phyloP scores from a whole-genome alignment of 1,140 invertebrate species.

The Atta cephalotes region DNA sequence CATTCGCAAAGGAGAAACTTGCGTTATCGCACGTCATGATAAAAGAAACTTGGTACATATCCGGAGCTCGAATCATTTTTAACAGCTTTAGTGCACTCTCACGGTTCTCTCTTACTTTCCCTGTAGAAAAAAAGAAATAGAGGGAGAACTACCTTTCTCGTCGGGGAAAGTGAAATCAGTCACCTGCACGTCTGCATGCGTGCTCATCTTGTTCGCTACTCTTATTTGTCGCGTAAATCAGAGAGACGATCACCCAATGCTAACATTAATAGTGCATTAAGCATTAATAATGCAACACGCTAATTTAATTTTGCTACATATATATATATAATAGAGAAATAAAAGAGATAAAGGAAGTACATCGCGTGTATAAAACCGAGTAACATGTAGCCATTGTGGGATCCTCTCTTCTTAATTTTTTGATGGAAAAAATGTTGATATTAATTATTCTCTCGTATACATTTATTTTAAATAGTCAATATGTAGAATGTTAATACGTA shows the following conservation, averaged over 20 bases:
- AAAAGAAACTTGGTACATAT: constrained; percentile 55
- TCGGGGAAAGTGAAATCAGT: constrained; percentile 78
- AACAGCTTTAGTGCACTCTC: constrained; percentile 61
- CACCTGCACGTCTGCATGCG: constrained; percentile 68
- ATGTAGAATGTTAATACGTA: not conserved
- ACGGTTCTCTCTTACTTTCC: constrained; percentile 74
- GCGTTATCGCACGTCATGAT: constrained; percentile 40
- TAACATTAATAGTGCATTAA: constrained; percentile 51
- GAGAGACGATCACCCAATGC: constrained; percentile 47
- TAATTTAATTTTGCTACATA: constrained; percentile 52
- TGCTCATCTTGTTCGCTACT: constrained; percentile 68
- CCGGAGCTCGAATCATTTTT: constrained; percentile 56
- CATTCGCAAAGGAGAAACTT: constrained; percentile 53
- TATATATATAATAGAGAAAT: too few relatives aligned
- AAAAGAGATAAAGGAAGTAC: constrained; percentile 21
- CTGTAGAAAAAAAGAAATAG: constrained; percentile 57
- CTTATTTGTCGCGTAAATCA: constrained; percentile 72
- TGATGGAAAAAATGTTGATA: not conserved
- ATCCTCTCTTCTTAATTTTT: not conserved
- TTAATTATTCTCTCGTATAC: constrained; percentile 1
- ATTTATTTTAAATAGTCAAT: not conserved
- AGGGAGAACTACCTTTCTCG: constrained; percentile 65
- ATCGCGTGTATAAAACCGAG: not conserved
- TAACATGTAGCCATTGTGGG: not conserved
- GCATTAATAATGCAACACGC: constrained; percentile 63